Base-by-base conservation (phyloP, 2,113 vertebrate species). In the Helogale parvula region DNA sequence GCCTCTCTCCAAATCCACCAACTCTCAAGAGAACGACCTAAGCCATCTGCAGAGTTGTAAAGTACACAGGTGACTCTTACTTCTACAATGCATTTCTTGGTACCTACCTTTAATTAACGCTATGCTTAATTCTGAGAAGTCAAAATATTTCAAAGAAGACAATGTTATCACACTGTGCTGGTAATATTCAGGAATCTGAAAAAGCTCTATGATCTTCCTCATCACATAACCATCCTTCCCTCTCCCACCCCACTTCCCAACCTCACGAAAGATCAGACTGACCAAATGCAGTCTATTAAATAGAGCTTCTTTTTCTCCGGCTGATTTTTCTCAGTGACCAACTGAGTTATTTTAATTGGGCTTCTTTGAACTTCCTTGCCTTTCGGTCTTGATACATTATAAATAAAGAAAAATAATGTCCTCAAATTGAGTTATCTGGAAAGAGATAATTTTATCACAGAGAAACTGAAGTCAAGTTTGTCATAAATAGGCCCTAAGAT, bases 371-470 rank as follows among this genome's bases (percentile, higher is more conserved):
- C 27, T 80, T 54, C 68, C 89, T 72, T 80, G 81, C 63, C 93
- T 89, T 89, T 92, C 65, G 52, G 25, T 84, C 27, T 71, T 85
- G 25, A 63, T 71, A 21, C 11, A 57, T 35, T 80, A 82, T 25
- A 94, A 90, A 85, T 65, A 86, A 76, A 88, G 1, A 85, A 27
- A 81, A 77, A 74, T 68, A 90, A 87, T n/a, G 12, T 96, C 38
- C 57, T 95, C 57, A 88, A 92, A 92, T 12, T 85, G 63, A 89
- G 65, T 89, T 89, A 93, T 52, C 71, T 57, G 79, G 93, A 88
- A 94, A 76, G 31, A 96, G 60, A 33, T 52, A 71, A 85, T 72
- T 88, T 95, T 89, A 89, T 57, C 84, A 89, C 71, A 93, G 66
- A 92, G 63, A 94, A 94, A 92, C 0, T 25, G 15, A 92, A 93